Percentiles rank a stretch among this genome's conserved stretches.
Evolutionary conservation across 1,140 invertebrate genomes (phyloP).

Genomic region (Psilanteris sp.): DNA sequence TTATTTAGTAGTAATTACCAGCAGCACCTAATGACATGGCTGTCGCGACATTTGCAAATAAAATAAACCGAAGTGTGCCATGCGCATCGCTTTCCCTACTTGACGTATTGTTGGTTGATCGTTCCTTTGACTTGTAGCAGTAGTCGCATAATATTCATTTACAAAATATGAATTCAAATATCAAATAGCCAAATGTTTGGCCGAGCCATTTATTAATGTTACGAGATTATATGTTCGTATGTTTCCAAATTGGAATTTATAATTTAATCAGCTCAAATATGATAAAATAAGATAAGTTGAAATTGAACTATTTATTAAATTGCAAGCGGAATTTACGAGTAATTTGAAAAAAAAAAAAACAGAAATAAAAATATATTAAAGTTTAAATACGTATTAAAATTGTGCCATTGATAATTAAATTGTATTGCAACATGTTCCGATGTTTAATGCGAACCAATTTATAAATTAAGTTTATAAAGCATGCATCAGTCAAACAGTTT

Average conservation of each 20-base stretch:
- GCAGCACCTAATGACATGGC: slow-evolving; percentile 61
- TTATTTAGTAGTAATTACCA: slow-evolving; percentile 68
- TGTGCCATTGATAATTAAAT: too few species aligned
- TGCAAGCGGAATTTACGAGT: slow-evolving; percentile 5
- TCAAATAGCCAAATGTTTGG: slow-evolving; percentile 46
- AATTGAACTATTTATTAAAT: slow-evolving; percentile 34
- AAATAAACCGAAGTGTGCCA: slow-evolving; percentile 54
- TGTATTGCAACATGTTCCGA: too few species aligned
- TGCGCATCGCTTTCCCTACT: slow-evolving; percentile 32
- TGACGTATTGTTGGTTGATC: slow-evolving; percentile 54
- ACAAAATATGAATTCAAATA: slow-evolving; percentile 43
- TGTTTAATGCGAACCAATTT: too few species aligned
- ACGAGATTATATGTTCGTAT: slow-evolving; percentile 13
- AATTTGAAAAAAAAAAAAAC: slow-evolving; percentile 16
- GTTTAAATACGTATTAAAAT: too few species aligned
- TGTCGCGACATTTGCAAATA: slow-evolving; percentile 62
- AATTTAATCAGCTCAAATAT: slow-evolving; percentile 43
- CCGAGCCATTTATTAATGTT: slow-evolving; percentile 36
- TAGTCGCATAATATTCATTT: slow-evolving; percentile 9
- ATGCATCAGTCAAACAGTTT: too few species aligned
- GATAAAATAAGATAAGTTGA: slow-evolving; percentile 35
- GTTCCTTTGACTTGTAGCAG: slow-evolving; percentile 38
- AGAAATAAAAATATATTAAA: too few species aligned
- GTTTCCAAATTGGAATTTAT: slow-evolving; percentile 52
- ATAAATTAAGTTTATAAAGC: too few species aligned